Base-by-base conservation (phyloP, 2,797 vertebrate genomes). In the Ptychobarbus kaznakovi region DNA sequence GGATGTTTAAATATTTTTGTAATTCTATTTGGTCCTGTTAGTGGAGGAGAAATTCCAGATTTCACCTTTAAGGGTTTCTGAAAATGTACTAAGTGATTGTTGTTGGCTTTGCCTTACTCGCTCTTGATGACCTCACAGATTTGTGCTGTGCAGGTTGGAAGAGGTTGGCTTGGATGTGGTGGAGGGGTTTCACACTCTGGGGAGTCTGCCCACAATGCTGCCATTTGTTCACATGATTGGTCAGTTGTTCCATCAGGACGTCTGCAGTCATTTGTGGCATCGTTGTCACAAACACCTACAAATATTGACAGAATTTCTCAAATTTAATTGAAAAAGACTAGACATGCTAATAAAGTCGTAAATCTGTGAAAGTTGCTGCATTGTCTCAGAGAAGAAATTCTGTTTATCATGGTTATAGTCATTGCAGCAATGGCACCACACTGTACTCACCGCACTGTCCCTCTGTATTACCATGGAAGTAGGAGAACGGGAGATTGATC, bases 371-470 rank as follows among this genome's bases (percentile, higher is more conserved):
- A 53, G 16, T 49, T 61, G 35, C 28, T 28, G 44, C 7, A 10
- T 25, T n/a, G 1, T 66, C 28, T 22, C 73, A 63, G 8, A 68
- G 5, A 63, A 6, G 49, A 58, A 73, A 44, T 44, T 70, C 51
- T 11, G 22, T 16, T 28, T 66, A 9, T 65, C 32, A 15, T 56
- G 20, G n/a, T 20, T 61, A 78, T 40, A 46, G 35, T 44, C 8
- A 65, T 61, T 51, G 6, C 4, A 25, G 38, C 82, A 82, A 92
- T 44, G 85, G 88, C 63, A 66, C 13, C 72, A 79, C 76, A 51
- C 8, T 63, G 9, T 75, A 82, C 94, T 93, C 89, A 99, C 98
- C 98, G 82, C 98, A 99, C 80, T 97, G 98, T 91, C 98, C 98
- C 73, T 97, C 95, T 44, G 97, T 98, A 90, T 99, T 99, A 89